Conservation (phyloP, 1,140 invertebrate species). For the Vollenhovia emeryi region DNA sequence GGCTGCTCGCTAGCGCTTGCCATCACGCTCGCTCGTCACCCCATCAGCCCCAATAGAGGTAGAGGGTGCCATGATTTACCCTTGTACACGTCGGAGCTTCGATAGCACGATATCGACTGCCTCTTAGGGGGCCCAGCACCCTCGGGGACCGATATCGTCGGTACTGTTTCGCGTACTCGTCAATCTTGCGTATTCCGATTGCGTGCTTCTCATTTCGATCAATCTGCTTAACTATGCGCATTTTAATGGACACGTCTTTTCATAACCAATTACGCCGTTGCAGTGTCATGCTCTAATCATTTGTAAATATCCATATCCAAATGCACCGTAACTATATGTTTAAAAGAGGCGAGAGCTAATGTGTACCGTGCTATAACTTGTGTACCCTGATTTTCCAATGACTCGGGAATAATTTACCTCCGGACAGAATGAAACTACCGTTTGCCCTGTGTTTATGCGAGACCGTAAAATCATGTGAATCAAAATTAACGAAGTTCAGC, state of each 20-base stretch:
- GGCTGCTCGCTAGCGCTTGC: constrained; percentile 55
- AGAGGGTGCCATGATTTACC: constrained; percentile 66
- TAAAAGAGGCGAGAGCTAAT: not conserved
- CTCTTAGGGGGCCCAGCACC: constrained; percentile 46
- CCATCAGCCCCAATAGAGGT: constrained; percentile 68
- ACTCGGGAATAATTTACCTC: not conserved
- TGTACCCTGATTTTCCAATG: not conserved
- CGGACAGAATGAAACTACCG: not conserved
- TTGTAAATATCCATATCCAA: not conserved
- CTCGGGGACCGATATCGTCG: constrained; percentile 42
- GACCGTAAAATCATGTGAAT: constrained; percentile 30
- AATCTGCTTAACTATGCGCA: not conserved
- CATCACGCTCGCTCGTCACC: constrained; percentile 65
- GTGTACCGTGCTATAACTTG: not conserved
- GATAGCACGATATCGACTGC: constrained; percentile 78
- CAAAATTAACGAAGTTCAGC: constrained; percentile 49
- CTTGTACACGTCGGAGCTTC: constrained; percentile 65
- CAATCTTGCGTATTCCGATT: constrained; percentile 10
- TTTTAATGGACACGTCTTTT: not conserved
- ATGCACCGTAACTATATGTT: not conserved
- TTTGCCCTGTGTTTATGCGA: not conserved
- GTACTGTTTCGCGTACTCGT: constrained; percentile 33
- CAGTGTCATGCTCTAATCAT: not conserved
- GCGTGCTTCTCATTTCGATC: not conserved
- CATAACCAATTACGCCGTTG: not conserved